Evolutionary conservation across 1,140 invertebrate species (phyloP), one percentile per base, ranked within the genome.

Genomic region (Lordiphosa stackelbergi): DNA sequence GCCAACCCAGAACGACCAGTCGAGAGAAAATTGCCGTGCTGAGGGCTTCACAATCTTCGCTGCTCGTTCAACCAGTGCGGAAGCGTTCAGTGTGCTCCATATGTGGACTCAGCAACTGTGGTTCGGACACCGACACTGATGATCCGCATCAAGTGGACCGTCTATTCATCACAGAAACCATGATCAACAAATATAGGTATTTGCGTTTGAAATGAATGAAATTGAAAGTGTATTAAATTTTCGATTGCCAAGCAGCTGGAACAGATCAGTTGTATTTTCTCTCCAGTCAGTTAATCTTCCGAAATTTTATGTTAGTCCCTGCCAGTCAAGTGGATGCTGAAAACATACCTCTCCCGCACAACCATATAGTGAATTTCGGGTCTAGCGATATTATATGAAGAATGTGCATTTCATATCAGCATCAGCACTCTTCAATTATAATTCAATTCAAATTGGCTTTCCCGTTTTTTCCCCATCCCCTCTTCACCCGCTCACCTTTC

Each of bases 261-360:
- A 5, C 60, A 53, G 61, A 35, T 31, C 61, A 53, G 34, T 59
- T 64, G 49, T 19, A 19, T 3, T 19, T 19, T 3, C 19, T 16
- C 16, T 1, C 16, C 16, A 16, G 16, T 16, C 16, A 16, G 16
- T 16, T 16, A 16, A 1, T 16, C 16, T 16, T 16, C n/a, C n/a
- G n/a, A n/a, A n/a, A n/a, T n/a, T n/a, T n/a, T n/a, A n/a, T n/a
- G n/a, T n/a, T n/a, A n/a, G n/a, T n/a, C n/a, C n/a, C n/a, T n/a
- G n/a, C n/a, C n/a, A n/a, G n/a, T n/a, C n/a, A n/a, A n/a, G n/a
- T n/a, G n/a, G n/a, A n/a, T n/a, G n/a, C n/a, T n/a, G n/a, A n/a
- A n/a, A n/a, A n/a, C n/a, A n/a, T n/a, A n/a, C n/a, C n/a, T n/a
- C n/a, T n/a, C n/a, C n/a, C n/a, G n/a, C n/a, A n/a, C n/a, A n/a